Conservation (phyloP, 2,113 vertebrate genomes). For the Notarius quadriscutis region DNA sequence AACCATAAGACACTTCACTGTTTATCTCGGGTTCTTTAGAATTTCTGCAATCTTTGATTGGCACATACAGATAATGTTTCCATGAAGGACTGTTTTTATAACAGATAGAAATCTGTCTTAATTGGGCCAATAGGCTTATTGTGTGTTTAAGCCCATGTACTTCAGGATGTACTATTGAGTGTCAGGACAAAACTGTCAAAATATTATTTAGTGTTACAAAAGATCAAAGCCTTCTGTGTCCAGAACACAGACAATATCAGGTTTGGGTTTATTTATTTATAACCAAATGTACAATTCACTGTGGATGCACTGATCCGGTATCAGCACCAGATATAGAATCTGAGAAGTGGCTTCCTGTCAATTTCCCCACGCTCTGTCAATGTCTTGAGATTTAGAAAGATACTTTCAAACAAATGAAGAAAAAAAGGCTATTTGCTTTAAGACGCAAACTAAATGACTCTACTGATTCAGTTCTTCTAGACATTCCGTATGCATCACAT, state of each 20-base stretch:
- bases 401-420: background rate
- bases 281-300: background rate
- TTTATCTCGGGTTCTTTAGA: background rate
- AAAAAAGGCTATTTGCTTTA: background rate
- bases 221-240: background rate
- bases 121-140: background rate
- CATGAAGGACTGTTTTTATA: background rate
- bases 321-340: background rate
- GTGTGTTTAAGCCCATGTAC: background rate
- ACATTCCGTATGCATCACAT: background rate
- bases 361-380: background rate
- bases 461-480: background rate
- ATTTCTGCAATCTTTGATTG: background rate
- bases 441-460: background rate
- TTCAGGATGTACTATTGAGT: background rate
- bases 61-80: background rate
- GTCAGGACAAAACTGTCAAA: background rate
- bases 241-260: background rate
- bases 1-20: background rate
- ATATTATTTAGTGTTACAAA: background rate
- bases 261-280: background rate
- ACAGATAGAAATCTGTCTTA: background rate
- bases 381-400: background rate
- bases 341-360: background rate
- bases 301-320: background rate